Evolutionary conservation across 2,113 vertebrate genomes (phyloP).

Genomic region (Prolemur simus): DNA sequence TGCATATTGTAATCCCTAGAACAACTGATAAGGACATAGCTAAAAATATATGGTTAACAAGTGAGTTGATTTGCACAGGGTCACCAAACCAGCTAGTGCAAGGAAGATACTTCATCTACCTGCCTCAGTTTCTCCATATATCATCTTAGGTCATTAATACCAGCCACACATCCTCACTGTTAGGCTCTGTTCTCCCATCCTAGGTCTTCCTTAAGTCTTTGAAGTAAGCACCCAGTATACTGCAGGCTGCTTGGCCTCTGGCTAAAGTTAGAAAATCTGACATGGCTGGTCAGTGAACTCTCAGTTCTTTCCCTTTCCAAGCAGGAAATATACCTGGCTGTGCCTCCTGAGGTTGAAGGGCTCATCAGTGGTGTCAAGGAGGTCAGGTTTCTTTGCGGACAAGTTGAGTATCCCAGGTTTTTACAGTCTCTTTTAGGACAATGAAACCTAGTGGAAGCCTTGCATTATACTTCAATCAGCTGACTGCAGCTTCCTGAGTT

Average conservation of each 20-base stretch:
- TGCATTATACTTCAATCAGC: neutral
- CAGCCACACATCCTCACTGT: neutral
- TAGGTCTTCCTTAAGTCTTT: neutral
- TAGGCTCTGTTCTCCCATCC: neutral
- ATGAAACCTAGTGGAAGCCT: neutral
- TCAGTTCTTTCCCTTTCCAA: neutral
- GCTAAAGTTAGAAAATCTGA: neutral
- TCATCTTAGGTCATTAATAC: neutral
- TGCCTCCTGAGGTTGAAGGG: neutral
- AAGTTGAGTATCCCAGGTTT: neutral
- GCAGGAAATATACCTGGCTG: neutral
- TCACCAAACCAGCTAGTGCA: neutral
- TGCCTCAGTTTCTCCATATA: neutral
- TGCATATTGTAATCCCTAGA: neutral
- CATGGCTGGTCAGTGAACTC: neutral
- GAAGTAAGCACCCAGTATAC: neutral
- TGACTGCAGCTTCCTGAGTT: neutral
- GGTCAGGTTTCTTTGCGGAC: neutral
- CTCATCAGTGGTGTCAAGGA: neutral
- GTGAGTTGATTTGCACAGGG: neutral
- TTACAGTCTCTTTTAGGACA: neutral
- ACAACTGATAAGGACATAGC: neutral
- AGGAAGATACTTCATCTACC: neutral
- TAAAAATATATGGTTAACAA: neutral
- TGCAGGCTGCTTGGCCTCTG: neutral